phyloP scores from a whole-genome alignment of 2,797 vertebrate species.

The Allobates femoralis region DNA sequence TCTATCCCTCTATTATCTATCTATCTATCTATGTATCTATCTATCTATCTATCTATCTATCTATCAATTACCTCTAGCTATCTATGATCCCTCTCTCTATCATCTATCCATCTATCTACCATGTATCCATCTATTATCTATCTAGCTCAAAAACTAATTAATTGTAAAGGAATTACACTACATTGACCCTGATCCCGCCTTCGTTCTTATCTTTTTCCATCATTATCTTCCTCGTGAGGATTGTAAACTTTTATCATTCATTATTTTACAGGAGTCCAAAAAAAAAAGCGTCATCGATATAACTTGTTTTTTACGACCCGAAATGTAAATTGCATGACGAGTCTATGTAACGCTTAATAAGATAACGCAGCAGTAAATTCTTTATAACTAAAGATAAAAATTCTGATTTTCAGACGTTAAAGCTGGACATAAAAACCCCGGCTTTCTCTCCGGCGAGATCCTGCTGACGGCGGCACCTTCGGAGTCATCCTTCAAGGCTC shows the following conservation, averaged over 20 bases:
- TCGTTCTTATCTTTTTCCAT: background rate
- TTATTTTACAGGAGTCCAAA: conserved; percentile 33
- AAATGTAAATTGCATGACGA: conserved; percentile 33
- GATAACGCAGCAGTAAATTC: conserved; percentile 27
- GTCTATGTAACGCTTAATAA: conserved; percentile 23
- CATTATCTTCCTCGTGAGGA: background rate
- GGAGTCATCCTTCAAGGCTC: background rate
- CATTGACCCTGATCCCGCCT: background rate
- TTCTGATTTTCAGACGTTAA: conserved; percentile 42
- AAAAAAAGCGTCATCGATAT: conserved; percentile 21
- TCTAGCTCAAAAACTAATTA: too few relatives aligned
- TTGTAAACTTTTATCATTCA: conserved; percentile 38
- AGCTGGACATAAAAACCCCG: conserved; percentile 42
- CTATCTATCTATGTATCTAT: background rate
- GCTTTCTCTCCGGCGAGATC: background rate
- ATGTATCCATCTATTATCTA: background rate
- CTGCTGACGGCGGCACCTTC: conserved; percentile 13
- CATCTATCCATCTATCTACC: too few relatives aligned
- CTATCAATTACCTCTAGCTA: too few relatives aligned
- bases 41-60: conserved; percentile 7
- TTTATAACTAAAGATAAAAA: conserved; percentile 38
- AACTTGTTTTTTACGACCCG: conserved; percentile 40
- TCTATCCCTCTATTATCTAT: conserved; percentile 20
- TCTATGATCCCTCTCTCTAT: background rate
- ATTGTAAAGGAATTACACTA: too few relatives aligned